phyloP scores from a whole-genome alignment of 2,888 invertebrate genomes.

The Pimpla rufipes region DNA sequence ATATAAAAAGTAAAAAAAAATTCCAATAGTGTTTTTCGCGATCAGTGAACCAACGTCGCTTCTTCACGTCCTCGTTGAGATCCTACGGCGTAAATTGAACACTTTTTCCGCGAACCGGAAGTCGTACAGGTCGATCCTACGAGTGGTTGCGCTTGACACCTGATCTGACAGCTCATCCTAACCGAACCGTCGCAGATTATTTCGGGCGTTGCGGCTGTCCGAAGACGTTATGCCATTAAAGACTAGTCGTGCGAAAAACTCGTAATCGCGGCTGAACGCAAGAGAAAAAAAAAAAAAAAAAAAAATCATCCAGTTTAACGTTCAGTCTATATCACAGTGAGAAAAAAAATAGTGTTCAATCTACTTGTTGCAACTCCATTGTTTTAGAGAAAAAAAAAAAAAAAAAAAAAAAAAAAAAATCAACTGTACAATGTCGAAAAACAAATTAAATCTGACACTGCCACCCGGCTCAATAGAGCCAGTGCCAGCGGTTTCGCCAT shows the following conservation, averaged over 20 bases:
- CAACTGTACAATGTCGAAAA: slow-evolving; percentile 91
- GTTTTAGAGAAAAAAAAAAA: neutral
- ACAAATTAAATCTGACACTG: slow-evolving; percentile 95
- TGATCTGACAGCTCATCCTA: slow-evolving; percentile 42
- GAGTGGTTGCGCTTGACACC: slow-evolving; percentile 34
- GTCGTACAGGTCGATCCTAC: neutral
- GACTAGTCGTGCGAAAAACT: slow-evolving; percentile 19
- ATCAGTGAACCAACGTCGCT: neutral
- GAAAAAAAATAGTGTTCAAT: neutral
- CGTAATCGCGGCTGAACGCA: slow-evolving; percentile 6
- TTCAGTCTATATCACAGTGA: neutral
- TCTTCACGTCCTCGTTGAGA: neutral
- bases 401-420: too few relatives aligned
- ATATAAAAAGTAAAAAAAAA: neutral
- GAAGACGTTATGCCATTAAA: slow-evolving; percentile 55
- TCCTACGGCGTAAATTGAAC: slow-evolving; percentile 12
- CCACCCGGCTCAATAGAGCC: slow-evolving; percentile 95
- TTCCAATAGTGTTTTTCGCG: slow-evolving; percentile 5
- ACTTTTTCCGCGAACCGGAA: slow-evolving; percentile 2
- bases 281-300: neutral
- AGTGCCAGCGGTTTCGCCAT: slow-evolving; percentile 86
- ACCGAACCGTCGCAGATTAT: slow-evolving; percentile 24
- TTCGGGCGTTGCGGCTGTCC: slow-evolving; percentile 22
- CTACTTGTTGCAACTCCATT: neutral
- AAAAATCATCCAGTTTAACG: neutral